Evolutionary conservation across 2,888 invertebrate genomes (phyloP), one percentile per base, ranked within the genome.

Genomic region (Ophion ellenae): DNA sequence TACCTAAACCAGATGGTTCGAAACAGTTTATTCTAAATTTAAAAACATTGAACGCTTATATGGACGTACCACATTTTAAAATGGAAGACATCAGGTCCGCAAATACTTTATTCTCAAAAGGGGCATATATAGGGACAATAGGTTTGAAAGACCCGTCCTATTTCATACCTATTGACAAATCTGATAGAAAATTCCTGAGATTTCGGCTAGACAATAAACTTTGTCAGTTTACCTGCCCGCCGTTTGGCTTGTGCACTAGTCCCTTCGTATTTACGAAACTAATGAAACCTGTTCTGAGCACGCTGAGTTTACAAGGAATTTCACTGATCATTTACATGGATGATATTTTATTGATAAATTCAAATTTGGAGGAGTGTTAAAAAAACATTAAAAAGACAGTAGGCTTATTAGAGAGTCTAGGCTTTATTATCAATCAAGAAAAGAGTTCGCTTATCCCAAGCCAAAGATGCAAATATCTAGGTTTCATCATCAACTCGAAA

Each of bases 41-140:
- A 36, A 76, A 81, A 45, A 45, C 67, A 40, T 75, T 76, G 36
- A 81, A 75, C 47, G 17, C 67, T 10, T 69, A 36, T 69, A 81
- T 81, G 4, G 69, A 73, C 57, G 36, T 73, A 20, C 45, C 63
- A 24, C 71, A 83, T 36, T 83, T 83, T 24, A 77, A 83, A 53
- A 61, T 83, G 57, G 57, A 80, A 36, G 73, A 80, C 17, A 71
- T 66, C 28, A 36, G 78, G 14, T 66, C 77, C 11, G 73, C 78
- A 67, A 67, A 53, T 17, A 73, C 20, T 11, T 73, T 78, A 20
- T 2, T 78, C 14, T 64, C 47, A 9, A 76, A 45, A 82, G 10
- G 40, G 9, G 61, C 63, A 28, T 71, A 11, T 47, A 76, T 76
- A 57, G 77, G 20, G 14, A 57, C 45, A 20, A 67, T 77, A 4